phyloP scores from a whole-genome alignment of 1,140 invertebrate species.

The Druon quercuslanigerum region DNA sequence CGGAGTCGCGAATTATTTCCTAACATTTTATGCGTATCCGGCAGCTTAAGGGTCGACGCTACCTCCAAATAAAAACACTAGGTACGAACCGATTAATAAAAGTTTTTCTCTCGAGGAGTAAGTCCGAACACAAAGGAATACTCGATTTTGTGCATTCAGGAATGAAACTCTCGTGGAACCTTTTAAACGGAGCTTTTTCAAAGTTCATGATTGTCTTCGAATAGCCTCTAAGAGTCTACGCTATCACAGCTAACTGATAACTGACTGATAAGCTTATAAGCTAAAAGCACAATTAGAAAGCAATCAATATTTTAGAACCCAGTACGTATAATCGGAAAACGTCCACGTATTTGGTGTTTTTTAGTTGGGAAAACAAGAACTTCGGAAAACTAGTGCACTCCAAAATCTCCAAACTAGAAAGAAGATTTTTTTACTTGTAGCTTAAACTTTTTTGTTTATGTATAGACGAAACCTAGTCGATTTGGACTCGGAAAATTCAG shows the following conservation, averaged over 20 bases:
- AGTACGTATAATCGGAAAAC: background rate
- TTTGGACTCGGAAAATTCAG: slow-evolving; percentile 2
- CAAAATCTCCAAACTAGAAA: slow-evolving; percentile 21
- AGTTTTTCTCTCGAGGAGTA: slow-evolving; percentile 33
- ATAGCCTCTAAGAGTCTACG: slow-evolving; percentile 32
- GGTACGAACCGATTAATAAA: slow-evolving; percentile 36
- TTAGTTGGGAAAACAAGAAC: background rate
- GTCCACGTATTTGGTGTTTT: background rate
- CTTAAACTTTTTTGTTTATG: background rate
- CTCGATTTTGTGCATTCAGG: slow-evolving; percentile 33
- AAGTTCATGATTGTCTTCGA: slow-evolving; percentile 38
- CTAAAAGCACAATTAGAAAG: background rate
- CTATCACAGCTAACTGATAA: slow-evolving; percentile 3
- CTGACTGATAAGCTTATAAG: slow-evolving; percentile 10
- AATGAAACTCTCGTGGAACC: slow-evolving; percentile 43
- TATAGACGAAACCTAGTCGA: background rate
- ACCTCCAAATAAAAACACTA: slow-evolving; percentile 46
- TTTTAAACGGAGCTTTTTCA: slow-evolving; percentile 42
- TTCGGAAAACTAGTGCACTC: slow-evolving; percentile 10
- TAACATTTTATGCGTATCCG: slow-evolving; percentile 52
- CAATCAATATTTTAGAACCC: background rate
- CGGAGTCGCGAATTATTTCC: slow-evolving; percentile 47
- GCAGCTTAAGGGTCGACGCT: slow-evolving; percentile 45
- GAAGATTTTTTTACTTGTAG: slow-evolving; percentile 7
- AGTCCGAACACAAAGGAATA: slow-evolving; percentile 45